Evolutionary conservation across 2,888 invertebrate species (phyloP), one percentile per base, ranked within the genome.

Genomic region (Meta bourneti): DNA sequence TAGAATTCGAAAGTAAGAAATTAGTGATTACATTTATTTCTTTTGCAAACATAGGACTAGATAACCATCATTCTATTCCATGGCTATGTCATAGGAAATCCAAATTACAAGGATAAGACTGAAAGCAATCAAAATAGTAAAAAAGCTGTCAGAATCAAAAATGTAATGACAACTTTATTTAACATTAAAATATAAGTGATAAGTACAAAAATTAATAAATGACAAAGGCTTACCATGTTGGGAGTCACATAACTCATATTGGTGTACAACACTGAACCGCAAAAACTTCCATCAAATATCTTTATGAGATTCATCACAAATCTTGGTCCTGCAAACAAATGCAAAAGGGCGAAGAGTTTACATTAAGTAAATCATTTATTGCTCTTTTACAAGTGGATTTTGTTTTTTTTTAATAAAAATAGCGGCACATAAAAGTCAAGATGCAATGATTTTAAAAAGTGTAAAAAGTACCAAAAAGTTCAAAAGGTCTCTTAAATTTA

Each of bases 251-350:
- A 99, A 94, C 97, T 95, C 0, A 98, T 96, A 96, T 99, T 99
- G 94, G 98, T 97, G 97, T 99, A 99, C 87, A 99, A 95, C 48
- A 98, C 97, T 91, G 96, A 96, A 6, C 99, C 99, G 92, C 97
- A 97, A 95, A 99, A 99, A 94, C 99, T 99, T 7, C 97, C 98
- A 88, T 97, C 97, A 95, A 99, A 99, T 94, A 99, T 97, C 95
- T 98, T 98, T 0, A 99, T 97, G 95, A 97, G 96, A 94, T 97
- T 96, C 90, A 96, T 94, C 72, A 96, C 96, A 95, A 96, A 96
- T 93, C 96, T 95, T 19, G 96, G 96, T 61, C 96, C 96, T 95
- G 93, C 20, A 91, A 84, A 75, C 70, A 71, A 71, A 34, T 54
- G 34, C 20, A 92, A 4, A 70, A 79, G 9, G n/a, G 81, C n/a